A percentile compares a stretch with the other conserved stretches of the same genome.
These are phyloP conservation scores for Propithecus deckenii DNA, from an alignment of 2,797 vertebrate genomes.

Conservation along the genomic window DNA sequence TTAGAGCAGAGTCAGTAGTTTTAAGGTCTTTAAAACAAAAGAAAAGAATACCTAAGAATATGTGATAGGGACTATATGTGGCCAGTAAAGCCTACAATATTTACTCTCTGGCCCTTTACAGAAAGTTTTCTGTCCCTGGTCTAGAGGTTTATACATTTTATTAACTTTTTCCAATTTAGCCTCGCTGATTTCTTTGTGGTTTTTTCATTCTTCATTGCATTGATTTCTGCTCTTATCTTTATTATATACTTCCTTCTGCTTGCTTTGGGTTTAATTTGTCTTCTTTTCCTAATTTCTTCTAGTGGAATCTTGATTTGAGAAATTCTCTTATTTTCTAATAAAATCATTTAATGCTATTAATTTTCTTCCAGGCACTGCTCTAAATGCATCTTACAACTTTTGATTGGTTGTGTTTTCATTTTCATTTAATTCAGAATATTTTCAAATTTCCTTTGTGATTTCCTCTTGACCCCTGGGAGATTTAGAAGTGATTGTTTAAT, in stretches of 20 bases:
- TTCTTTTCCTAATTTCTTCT: neutral
- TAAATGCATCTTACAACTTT: neutral
- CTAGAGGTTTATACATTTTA: neutral
- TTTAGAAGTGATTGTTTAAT: neutral
- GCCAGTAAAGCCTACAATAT: neutral
- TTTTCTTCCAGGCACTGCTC: neutral
- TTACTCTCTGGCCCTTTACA: neutral
- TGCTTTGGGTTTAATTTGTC: neutral
- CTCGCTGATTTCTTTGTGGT: neutral
- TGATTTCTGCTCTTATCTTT: neutral
- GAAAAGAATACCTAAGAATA: neutral
- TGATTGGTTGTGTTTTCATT: neutral
- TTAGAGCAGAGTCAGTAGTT: neutral
- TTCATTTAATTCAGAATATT: neutral
- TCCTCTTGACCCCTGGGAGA: neutral
- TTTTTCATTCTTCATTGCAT: neutral
- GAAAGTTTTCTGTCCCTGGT: neutral
- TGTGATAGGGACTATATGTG: neutral
- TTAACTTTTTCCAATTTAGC: neutral
- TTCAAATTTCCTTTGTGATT: neutral
- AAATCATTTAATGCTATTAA: neutral
- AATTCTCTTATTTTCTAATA: neutral
- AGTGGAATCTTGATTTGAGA: neutral
- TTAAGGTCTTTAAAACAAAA: neutral
- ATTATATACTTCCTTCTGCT: neutral